Conservation (phyloP, 92 coral and sea anemone species). For the Nematostella vectensis region DNA sequence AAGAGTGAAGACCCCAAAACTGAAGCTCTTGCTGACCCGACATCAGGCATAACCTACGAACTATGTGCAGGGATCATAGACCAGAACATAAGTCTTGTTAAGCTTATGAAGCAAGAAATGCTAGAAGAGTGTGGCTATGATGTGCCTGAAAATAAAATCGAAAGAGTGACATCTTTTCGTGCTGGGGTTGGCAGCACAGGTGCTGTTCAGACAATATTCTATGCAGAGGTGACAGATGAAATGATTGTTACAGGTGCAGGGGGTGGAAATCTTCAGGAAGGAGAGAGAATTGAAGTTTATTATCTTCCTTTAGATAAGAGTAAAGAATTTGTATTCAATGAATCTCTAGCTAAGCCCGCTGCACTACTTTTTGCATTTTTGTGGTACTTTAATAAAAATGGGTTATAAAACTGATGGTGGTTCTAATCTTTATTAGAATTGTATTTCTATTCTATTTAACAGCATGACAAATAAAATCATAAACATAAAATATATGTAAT, state of each 20-base stretch:
- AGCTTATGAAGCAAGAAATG: slow-evolving; percentile 80
- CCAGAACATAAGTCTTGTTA: slow-evolving; percentile 51
- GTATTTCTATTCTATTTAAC: no score
- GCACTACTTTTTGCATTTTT: slow-evolving; percentile 87
- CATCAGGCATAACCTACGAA: slow-evolving; percentile 85
- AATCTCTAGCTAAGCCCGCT: slow-evolving; percentile 60
- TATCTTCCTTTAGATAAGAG: slow-evolving; percentile 77
- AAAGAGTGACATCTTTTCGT: slow-evolving; percentile 51
- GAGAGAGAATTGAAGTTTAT: slow-evolving; percentile 80
- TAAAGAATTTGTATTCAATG: slow-evolving; percentile 73
- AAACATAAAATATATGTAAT: no score
- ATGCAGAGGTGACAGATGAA: slow-evolving; percentile 80
- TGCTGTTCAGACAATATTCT: slow-evolving; percentile 58
- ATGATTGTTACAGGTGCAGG: slow-evolving; percentile 73
- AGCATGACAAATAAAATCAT: no score
- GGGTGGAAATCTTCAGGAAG: slow-evolving; percentile 82
- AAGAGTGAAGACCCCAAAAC: slow-evolving; percentile 48
- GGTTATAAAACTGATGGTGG: slow-evolving; percentile 14
- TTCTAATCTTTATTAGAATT: no score
- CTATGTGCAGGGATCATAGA: slow-evolving; percentile 97
- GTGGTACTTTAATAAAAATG: slow-evolving; percentile 86
- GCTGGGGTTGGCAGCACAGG: slow-evolving; percentile 84
- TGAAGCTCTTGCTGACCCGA: slow-evolving; percentile 52
- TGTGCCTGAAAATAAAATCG: slow-evolving; percentile 73
- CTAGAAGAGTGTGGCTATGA: slow-evolving; percentile 98